phyloP scores from a whole-genome alignment of 2,113 vertebrate species.

The Diphyllodes magnificus region DNA sequence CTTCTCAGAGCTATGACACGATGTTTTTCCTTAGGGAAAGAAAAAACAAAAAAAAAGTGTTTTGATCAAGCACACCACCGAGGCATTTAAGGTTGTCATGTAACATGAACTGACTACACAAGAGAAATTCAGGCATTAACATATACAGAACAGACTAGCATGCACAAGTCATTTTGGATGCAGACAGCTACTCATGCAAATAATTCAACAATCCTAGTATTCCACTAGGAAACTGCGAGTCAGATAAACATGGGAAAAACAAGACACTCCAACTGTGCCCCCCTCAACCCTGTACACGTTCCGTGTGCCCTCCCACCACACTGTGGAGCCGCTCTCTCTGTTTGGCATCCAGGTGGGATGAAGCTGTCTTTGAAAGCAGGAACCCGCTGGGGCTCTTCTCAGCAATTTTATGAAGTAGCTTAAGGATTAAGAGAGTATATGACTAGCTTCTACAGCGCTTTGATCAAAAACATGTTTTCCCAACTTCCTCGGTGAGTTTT shows the following conservation, averaged over 20 bases:
- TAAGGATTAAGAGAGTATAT: neutral
- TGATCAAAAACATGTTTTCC: neutral
- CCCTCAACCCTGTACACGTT: accelerated
- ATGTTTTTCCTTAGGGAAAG: neutral
- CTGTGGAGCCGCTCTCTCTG: neutral
- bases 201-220: neutral
- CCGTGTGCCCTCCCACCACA: accelerated
- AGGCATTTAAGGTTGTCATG: neutral
- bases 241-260: neutral
- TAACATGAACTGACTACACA: neutral
- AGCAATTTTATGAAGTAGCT: neutral
- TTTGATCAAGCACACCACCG: neutral
- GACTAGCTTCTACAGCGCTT: neutral
- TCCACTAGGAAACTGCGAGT: neutral
- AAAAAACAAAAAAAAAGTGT: neutral
- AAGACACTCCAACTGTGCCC: neutral
- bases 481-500: neutral
- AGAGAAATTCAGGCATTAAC: neutral
- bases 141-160: neutral
- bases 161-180: neutral
- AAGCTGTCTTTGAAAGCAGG: neutral
- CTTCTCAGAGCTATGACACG: neutral
- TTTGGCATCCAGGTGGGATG: neutral
- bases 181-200: neutral
- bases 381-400: neutral